phyloP scores from a whole-genome alignment of 2,888 invertebrate genomes.

The Toxonevra muliebris region DNA sequence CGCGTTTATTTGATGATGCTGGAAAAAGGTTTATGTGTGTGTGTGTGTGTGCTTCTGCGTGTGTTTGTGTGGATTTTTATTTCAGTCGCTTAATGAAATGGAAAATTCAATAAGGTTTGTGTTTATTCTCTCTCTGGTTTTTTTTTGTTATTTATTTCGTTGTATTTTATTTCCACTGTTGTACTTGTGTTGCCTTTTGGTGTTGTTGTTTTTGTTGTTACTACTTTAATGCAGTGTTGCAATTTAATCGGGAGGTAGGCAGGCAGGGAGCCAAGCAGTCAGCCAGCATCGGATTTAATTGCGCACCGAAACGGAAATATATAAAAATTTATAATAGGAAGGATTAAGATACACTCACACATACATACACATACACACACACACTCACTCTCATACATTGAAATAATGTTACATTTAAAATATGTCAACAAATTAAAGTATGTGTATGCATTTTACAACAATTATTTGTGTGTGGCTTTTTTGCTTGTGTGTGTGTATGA shows the following conservation, averaged over 20 bases:
- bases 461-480: background rate
- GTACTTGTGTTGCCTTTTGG: background rate
- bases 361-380: background rate
- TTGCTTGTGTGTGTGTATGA: background rate
- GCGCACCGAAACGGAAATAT: constrained; percentile 18
- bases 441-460: background rate
- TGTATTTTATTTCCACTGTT: background rate
- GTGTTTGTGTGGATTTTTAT: background rate
- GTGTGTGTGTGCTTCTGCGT: background rate
- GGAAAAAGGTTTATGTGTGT: background rate
- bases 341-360: background rate
- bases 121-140: constrained; percentile 21
- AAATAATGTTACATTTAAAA: background rate
- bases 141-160: background rate
- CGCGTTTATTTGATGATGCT: background rate
- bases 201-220: constrained; percentile 12
- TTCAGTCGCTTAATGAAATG: constrained; percentile 30
- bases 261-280: constrained; percentile 20
- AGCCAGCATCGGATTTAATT: constrained; percentile 21
- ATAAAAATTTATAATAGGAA: constrained; percentile 7
- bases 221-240: constrained; percentile 21
- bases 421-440: background rate
- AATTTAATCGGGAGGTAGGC: background rate
- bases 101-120: constrained; percentile 35
- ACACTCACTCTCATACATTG: constrained; percentile 11